These are phyloP conservation scores for Tetragonula clypearis DNA, from an alignment of 1,140 invertebrate genomes.

Conservation along the genomic window DNA sequence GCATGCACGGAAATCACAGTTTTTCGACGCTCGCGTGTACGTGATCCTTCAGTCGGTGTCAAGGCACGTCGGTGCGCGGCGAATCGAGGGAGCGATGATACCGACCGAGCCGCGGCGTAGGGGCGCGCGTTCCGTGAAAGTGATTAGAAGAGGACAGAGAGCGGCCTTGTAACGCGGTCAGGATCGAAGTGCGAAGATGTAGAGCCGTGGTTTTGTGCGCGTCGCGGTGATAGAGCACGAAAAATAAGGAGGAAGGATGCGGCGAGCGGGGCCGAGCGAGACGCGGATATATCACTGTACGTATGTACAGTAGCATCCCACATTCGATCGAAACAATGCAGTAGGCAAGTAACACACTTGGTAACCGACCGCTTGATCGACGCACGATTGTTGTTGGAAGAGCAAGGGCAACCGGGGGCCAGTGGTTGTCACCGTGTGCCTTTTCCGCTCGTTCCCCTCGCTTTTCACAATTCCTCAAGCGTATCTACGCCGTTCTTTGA, in stretches of 20 bases:
- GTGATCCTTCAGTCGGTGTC: background rate
- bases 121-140: constrained; percentile 3
- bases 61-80: background rate
- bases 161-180: constrained; percentile 37
- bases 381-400: constrained; percentile 35
- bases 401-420: constrained; percentile 41
- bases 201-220: background rate
- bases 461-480: background rate
- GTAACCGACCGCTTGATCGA: constrained; percentile 37
- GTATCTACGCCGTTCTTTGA: background rate
- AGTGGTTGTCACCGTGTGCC: constrained; percentile 31
- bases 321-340: constrained; percentile 49
- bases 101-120: background rate
- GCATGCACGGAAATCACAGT: background rate
- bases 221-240: constrained; percentile 13
- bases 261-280: background rate
- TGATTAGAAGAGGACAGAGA: constrained; percentile 18
- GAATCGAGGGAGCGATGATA: background rate
- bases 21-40: background rate
- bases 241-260: background rate
- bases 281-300: no score
- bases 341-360: constrained; percentile 10
- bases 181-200: constrained; percentile 33
- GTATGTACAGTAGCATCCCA: background rate
- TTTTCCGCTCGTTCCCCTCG: background rate